Evolutionary conservation across 2,113 vertebrate species (phyloP).

Genomic region (Tetrao urogallus): DNA sequence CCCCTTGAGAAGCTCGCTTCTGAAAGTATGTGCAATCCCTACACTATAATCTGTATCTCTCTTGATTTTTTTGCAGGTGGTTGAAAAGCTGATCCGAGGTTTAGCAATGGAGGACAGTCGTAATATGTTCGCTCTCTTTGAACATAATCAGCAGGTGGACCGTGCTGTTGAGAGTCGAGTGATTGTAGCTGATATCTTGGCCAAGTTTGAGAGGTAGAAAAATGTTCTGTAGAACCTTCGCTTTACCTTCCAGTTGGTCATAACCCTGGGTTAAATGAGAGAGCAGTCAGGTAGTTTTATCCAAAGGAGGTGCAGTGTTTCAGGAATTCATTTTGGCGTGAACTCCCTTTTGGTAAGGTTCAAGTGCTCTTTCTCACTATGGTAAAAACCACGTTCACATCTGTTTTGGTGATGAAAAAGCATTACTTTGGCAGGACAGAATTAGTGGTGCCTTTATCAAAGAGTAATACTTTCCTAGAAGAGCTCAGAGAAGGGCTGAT

Average conservation of each 20-base stretch:
- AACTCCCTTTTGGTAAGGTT: neutral
- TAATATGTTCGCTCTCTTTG: constrained; percentile 80
- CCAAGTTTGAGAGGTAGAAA: constrained; percentile 78
- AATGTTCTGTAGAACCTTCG: neutral
- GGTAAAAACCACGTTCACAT: neutral
- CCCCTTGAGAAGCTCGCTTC: neutral
- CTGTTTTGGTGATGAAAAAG: neutral
- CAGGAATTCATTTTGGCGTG: neutral
- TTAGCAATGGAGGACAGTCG: constrained; percentile 78
- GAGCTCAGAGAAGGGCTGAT: neutral
- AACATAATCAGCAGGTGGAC: constrained; percentile 71
- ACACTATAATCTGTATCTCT: neutral
- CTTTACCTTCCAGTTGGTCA: neutral
- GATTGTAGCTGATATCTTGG: constrained; percentile 80
- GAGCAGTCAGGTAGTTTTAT: neutral
- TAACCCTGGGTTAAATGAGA: neutral
- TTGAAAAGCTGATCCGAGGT: constrained; percentile 79
- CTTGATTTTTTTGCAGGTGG: constrained; percentile 60
- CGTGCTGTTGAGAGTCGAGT: constrained; percentile 76
- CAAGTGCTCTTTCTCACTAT: neutral
- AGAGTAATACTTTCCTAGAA: neutral
- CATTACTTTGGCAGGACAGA: neutral
- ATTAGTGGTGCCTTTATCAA: neutral
- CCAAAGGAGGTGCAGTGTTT: neutral
- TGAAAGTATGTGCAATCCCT: neutral